These are phyloP conservation scores for Nyctibius bracteatus DNA, from an alignment of 2,113 vertebrate species.

Conservation along the genomic window DNA sequence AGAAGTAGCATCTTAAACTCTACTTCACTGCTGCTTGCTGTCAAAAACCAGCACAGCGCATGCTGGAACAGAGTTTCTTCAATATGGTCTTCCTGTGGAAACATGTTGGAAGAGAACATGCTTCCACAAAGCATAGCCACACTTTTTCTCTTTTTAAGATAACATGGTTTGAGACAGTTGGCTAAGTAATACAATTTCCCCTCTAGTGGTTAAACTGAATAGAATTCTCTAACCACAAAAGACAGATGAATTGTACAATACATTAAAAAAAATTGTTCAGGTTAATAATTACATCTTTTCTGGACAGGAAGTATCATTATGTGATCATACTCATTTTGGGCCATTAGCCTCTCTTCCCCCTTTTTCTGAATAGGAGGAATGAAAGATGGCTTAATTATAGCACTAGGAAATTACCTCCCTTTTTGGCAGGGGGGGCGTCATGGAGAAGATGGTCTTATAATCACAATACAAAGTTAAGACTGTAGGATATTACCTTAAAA, in stretches of 20 bases:
- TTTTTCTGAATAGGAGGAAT: constrained; percentile 3
- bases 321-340: not conserved
- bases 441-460: not conserved
- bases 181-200: not conserved
- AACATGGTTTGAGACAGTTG: not conserved
- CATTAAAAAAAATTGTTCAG: not conserved
- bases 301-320: not conserved
- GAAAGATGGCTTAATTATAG: constrained; percentile 46
- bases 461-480: not conserved
- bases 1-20: not conserved
- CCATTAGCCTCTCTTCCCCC: not conserved
- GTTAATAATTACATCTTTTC: not conserved
- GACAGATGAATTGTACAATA: not conserved
- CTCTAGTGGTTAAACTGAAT: not conserved
- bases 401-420: constrained; percentile 29
- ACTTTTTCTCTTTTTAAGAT: not conserved
- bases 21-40: not conserved
- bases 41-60: not conserved
- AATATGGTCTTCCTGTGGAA: not conserved
- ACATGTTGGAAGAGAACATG: not conserved
- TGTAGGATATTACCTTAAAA: constrained; percentile 18
- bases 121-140: not conserved
- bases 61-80: not conserved
- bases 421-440: not conserved
- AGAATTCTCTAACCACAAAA: not conserved